phyloP scores from a whole-genome alignment of 2,888 invertebrate species.

The Plusia festucae region DNA sequence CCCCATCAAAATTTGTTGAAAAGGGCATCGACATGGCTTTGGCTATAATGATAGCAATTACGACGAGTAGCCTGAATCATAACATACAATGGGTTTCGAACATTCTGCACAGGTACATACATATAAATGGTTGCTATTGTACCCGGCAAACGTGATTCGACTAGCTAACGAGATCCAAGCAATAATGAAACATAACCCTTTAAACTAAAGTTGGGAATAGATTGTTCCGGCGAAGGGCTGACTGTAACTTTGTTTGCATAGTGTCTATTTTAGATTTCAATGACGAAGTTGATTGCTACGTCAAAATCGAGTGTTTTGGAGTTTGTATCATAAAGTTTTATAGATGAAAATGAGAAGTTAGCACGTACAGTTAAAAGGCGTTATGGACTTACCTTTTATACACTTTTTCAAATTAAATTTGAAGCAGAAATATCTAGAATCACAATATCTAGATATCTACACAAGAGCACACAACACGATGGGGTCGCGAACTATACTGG shows the following conservation, averaged over 20 bases:
- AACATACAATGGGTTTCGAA: conserved; percentile 45
- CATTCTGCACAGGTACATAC: conserved; percentile 50
- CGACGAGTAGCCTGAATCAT: conserved; percentile 41
- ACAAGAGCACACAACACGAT: too few relatives aligned
- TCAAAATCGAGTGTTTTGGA: conserved; percentile 37
- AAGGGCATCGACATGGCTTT: conserved; percentile 31
- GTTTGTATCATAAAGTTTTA: conserved; percentile 21
- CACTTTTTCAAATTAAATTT: too few relatives aligned
- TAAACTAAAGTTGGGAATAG: conserved; percentile 20
- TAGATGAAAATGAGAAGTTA: background rate
- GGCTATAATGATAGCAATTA: conserved; percentile 25
- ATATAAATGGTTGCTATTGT: conserved; percentile 48
- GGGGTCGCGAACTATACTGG: too few relatives aligned
- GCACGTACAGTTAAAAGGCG: too few relatives aligned
- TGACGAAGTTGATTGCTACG: conserved; percentile 42
- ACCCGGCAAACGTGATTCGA: conserved; percentile 48
- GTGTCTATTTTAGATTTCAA: conserved; percentile 57
- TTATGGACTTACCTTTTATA: too few relatives aligned
- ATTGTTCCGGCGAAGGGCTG: conserved; percentile 12
- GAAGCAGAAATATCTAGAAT: too few relatives aligned
- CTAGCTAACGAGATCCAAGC: conserved; percentile 28
- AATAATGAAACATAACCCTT: conserved; percentile 27
- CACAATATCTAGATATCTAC: too few relatives aligned
- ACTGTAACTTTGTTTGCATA: conserved; percentile 38
- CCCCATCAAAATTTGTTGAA: background rate